Percentiles rank a stretch among this genome's conserved stretches.
phyloP scores from a whole-genome alignment of 2,888 invertebrate species.

The Melanchra persicariae region DNA sequence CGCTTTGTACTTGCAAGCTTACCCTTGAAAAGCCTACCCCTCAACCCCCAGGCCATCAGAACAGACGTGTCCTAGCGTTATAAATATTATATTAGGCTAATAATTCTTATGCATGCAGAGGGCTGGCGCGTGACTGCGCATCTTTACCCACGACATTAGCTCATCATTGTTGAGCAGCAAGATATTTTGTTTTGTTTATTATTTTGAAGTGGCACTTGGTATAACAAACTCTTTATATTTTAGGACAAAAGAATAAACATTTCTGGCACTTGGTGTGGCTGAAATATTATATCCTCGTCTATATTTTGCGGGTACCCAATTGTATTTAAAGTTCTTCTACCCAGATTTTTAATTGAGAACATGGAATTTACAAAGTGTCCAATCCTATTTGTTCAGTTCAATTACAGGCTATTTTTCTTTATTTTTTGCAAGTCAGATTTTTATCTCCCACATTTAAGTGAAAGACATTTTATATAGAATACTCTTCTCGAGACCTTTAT shows the following conservation, averaged over 20 bases:
- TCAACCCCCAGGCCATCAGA: neutral
- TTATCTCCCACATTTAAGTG: no score
- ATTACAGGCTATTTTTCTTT: no score
- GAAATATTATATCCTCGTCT: no score
- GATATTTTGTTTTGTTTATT: constrained; percentile 58
- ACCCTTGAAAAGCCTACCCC: neutral
- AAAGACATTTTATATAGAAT: no score
- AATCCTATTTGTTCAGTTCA: no score
- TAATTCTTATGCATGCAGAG: constrained; percentile 75
- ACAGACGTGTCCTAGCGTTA: constrained; percentile 57
- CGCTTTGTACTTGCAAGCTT: no score
- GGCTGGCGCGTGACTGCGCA: constrained; percentile 74
- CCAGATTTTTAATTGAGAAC: no score
- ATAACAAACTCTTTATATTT: constrained; percentile 38
- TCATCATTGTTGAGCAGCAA: constrained; percentile 44
- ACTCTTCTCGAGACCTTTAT: no score
- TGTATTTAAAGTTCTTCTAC: no score
- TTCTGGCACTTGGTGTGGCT: neutral
- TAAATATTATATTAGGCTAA: constrained; percentile 73
- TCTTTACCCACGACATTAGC: constrained; percentile 52
- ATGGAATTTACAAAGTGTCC: no score
- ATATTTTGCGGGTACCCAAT: no score
- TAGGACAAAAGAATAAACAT: neutral
- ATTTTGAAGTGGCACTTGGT: constrained; percentile 38
- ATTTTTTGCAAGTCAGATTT: no score